A percentile compares a stretch with the other conserved stretches of the same genome.
Evolutionary conservation across 1,140 invertebrate species (phyloP).

Genomic region (Drosophila insularis): DNA sequence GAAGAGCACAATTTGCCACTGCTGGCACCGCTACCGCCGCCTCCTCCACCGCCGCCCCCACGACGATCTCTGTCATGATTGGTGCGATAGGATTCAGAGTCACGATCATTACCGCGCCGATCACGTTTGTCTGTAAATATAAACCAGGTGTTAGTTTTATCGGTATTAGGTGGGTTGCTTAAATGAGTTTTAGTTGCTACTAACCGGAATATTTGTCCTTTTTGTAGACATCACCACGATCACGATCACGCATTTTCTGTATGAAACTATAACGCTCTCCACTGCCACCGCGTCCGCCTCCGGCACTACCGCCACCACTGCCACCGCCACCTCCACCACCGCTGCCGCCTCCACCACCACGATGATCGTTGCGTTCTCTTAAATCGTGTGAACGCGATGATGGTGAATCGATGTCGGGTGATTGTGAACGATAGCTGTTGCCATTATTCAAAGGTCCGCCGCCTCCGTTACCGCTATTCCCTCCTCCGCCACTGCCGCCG

Average conservation of each 20-base stretch:
- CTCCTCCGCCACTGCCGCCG: slow-evolving; percentile 87
- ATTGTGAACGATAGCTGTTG: slow-evolving; percentile 89
- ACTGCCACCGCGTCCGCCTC: slow-evolving; percentile 83
- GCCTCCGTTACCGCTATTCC: slow-evolving; percentile 85
- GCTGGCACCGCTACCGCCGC: slow-evolving; percentile 46
- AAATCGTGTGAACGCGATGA: slow-evolving; percentile 83
- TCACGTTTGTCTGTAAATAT: slow-evolving; percentile 88
- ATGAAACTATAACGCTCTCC: slow-evolving; percentile 85
- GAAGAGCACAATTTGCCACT: slow-evolving; percentile 75
- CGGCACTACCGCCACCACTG: slow-evolving; percentile 64
- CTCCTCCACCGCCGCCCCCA: slow-evolving; percentile 46
- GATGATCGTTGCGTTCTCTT: slow-evolving; percentile 85
- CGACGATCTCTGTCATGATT: slow-evolving; percentile 90
- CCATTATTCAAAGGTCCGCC: slow-evolving; percentile 87
- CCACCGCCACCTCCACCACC: slow-evolving; percentile 82
- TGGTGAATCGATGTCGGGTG: slow-evolving; percentile 87
- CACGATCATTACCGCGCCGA: slow-evolving; percentile 86
- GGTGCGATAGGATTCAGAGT: slow-evolving; percentile 90
- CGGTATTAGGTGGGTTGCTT: not conserved
- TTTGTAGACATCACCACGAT: slow-evolving; percentile 96
- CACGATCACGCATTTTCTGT: slow-evolving; percentile 91
- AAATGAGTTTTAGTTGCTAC: slow-evolving; percentile 69
- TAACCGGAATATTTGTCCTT: slow-evolving; percentile 91
- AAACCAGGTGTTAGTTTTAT: not conserved
- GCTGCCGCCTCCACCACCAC: slow-evolving; percentile 57